Conservation (phyloP, 2,797 vertebrate species). For the Tadarida brasiliensis region DNA sequence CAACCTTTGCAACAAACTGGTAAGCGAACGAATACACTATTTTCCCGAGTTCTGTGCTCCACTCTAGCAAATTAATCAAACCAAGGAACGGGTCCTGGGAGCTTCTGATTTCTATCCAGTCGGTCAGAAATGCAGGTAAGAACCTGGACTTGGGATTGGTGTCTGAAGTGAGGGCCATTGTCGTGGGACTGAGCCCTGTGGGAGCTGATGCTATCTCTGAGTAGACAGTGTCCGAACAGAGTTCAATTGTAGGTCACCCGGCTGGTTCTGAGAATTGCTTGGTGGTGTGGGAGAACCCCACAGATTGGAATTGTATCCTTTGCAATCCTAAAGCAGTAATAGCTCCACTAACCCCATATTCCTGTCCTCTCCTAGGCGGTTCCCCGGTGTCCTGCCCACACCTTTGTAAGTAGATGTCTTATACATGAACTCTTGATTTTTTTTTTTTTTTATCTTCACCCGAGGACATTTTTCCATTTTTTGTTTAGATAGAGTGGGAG, state of each 20-base stretch:
- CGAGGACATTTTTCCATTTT: too few species aligned
- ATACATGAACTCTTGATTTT: not conserved
- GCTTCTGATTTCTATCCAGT: too few species aligned
- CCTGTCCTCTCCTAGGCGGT: not conserved
- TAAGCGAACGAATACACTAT: not conserved
- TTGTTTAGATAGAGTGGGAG: too few species aligned
- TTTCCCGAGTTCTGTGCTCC: not conserved
- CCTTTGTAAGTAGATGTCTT: not conserved
- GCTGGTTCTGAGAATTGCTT: not conserved
- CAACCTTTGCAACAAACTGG: not conserved
- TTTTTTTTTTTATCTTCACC: too few species aligned
- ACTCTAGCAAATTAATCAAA: not conserved
- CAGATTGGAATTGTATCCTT: not conserved
- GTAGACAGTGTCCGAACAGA: not conserved
- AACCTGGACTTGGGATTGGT: too few species aligned
- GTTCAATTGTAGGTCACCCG: not conserved
- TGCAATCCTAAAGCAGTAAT: not conserved
- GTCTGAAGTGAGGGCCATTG: not conserved
- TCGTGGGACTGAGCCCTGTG: not conserved
- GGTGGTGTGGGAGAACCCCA: too few species aligned
- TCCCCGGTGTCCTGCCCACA: not conserved
- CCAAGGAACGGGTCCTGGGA: too few species aligned
- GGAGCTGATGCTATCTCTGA: not conserved
- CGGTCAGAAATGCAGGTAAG: too few species aligned
- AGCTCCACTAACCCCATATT: not conserved